phyloP scores from a whole-genome alignment of 2,113 vertebrate species.

The Mandrillus leucophaeus region DNA sequence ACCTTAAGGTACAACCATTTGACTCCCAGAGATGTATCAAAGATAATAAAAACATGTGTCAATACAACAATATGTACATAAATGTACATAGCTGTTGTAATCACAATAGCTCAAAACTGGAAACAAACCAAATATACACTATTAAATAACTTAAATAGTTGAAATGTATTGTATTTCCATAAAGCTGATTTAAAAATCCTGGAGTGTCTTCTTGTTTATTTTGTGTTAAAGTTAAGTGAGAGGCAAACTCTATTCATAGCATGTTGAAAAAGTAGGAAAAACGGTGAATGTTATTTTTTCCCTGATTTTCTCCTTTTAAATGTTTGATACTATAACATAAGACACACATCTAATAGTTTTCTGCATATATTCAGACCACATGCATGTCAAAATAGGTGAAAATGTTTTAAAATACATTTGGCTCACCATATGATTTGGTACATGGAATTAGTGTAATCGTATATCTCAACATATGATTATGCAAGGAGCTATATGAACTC shows the following conservation, averaged over 20 bases:
- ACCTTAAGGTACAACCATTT: background rate
- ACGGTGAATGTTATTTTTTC: background rate
- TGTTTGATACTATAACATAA: background rate
- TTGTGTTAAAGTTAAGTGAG: background rate
- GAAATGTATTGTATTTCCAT: background rate
- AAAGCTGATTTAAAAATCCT: background rate
- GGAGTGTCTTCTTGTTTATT: background rate
- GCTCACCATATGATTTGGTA: background rate
- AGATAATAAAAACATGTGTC: background rate
- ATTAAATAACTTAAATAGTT: background rate
- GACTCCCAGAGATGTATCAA: background rate
- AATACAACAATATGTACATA: background rate
- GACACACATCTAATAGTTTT: background rate
- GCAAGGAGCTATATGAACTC: background rate
- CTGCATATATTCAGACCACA: background rate
- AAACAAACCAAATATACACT: background rate
- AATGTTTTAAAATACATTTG: background rate
- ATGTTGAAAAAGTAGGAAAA: background rate
- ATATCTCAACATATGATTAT: background rate
- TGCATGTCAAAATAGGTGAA: background rate
- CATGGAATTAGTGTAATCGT: background rate
- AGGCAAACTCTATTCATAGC: background rate
- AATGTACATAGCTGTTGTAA: background rate
- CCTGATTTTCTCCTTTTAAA: background rate
- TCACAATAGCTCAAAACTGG: background rate